Conservation (phyloP, 2,888 invertebrate genomes). For the Amphimallon solstitiale region DNA sequence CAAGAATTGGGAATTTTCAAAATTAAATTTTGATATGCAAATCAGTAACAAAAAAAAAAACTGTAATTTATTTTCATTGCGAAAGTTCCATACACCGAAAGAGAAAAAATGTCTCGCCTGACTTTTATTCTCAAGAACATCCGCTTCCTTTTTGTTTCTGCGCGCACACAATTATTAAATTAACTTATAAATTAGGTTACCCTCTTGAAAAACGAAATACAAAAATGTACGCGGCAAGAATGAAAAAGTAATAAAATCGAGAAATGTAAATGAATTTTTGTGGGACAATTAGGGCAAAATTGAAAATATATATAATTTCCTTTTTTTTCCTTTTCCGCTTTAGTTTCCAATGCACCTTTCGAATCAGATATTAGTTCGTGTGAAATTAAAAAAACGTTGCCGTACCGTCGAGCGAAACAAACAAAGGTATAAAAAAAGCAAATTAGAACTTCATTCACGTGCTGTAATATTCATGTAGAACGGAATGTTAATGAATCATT, state of each 20-base stretch:
- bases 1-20: constrained; percentile 10
- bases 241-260: constrained; percentile 12
- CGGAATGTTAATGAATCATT: constrained; percentile 54
- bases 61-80: constrained; percentile 17
- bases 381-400: no score
- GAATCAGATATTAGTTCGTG: no score
- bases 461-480: constrained; percentile 41
- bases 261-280: constrained; percentile 23
- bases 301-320: constrained; percentile 16
- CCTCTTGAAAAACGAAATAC: constrained; percentile 14
- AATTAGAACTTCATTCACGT: no score
- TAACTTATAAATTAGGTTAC: constrained; percentile 35
- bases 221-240: constrained; percentile 16
- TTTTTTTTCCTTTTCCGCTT: background rate
- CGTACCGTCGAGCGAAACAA: no score
- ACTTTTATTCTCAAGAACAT: constrained; percentile 2
- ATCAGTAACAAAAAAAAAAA: background rate
- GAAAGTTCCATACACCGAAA: background rate
- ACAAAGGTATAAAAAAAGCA: no score
- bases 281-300: constrained; percentile 20
- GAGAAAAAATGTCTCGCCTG: background rate
- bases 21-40: constrained; percentile 27
- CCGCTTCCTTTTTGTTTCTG: constrained; percentile 24
- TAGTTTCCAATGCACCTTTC: background rate
- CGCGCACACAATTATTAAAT: constrained; percentile 33